phyloP scores from a whole-genome alignment of 2,797 vertebrate genomes.

The Columba guinea region DNA sequence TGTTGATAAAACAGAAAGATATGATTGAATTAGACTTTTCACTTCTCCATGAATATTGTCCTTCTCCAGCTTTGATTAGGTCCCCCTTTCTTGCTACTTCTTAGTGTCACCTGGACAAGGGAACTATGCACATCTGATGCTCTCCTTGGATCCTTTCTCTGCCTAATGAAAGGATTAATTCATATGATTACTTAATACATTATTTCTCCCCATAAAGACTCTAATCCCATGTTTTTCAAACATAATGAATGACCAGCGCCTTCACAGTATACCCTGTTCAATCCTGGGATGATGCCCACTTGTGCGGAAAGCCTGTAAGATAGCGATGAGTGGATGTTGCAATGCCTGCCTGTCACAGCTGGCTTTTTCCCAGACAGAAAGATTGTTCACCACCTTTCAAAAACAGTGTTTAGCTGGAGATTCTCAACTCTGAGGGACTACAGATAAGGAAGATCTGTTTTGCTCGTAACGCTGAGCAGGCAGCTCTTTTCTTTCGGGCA shows the following conservation, averaged over 20 bases:
- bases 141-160: background rate
- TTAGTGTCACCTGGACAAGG: too few species aligned
- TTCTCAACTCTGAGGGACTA: background rate
- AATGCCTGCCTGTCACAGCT: background rate
- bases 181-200: background rate
- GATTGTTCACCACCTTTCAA: background rate
- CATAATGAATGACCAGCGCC: background rate
- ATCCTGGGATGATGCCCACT: background rate
- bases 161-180: background rate
- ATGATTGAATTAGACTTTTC: background rate
- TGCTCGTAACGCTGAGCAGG: rapidly evolving
- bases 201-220: background rate
- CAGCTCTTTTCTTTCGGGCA: background rate
- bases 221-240: background rate
- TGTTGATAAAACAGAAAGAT: background rate
- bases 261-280: background rate
- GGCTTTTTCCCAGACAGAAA: background rate
- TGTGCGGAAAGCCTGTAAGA: background rate
- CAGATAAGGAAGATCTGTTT: background rate
- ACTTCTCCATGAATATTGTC: background rate
- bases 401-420: background rate
- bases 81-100: background rate
- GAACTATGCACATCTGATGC: background rate
- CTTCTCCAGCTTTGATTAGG: background rate
- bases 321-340: background rate